Base-by-base conservation (phyloP, 2,888 invertebrate species). In the Agrochola lychnidis region DNA sequence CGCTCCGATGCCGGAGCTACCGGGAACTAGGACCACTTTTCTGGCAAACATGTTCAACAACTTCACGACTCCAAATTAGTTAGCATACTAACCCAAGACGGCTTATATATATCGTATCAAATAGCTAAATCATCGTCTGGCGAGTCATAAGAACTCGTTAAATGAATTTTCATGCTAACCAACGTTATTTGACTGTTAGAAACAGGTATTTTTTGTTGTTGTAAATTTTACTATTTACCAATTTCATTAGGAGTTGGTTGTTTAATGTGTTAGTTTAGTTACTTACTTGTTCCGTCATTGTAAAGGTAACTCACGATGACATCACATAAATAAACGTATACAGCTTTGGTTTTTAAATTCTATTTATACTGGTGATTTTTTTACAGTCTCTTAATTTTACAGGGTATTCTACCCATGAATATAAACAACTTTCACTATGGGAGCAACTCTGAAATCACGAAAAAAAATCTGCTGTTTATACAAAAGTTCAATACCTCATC, bases 1-100 rank as follows among this genome's bases (percentile, higher is more conserved):
- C 0, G 89, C 90, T n/a, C 90, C 90, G 2, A 91, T 90, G 1
- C 90, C 90, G 1, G 89, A 82, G 25, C 90, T 90, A 6, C 89
- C 85, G 0, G 90, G 90, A 3, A 91, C 83, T 16, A 90, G 25
- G 0, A 88, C 89, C 10, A 89, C 88, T 87, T 90, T 90, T 10
- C 72, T 83, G n/a, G 78, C 64, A 57, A 90, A 90, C 83, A 76
- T 76, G 10, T 7, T 30, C 5, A 40, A 62, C n/a, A 14, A 64
- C 40, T 56, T 57, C 16, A 22, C 62, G 16, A 10, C 16, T 10
- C 16, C 22, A 22, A 48, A 16, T 30, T 25, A 1, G 25, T 16
- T 16, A 25, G 16, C 1, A 14, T 1, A 76, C 48, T 74, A 14
- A 51, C 7, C 5, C 6, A n/a, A 30, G 0, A 51, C 1, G 9